phyloP scores from a whole-genome alignment of 2,888 invertebrate genomes.

The Seladonia tumulorum region DNA sequence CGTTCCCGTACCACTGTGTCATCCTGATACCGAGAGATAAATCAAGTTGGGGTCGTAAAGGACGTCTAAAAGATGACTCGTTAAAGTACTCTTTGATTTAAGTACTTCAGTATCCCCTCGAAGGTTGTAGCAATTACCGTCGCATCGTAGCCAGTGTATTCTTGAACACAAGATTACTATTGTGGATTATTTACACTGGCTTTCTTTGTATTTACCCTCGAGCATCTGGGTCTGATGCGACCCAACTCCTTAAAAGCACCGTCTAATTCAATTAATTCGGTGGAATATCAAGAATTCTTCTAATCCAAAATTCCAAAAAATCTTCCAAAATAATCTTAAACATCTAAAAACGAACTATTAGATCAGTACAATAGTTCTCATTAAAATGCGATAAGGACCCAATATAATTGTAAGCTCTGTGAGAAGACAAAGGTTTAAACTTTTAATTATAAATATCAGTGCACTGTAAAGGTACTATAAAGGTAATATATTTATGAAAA shows the following conservation, averaged over 20 bases:
- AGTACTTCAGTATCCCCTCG: background rate
- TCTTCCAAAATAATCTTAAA: too few relatives aligned
- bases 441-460: too few relatives aligned
- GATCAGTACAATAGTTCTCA: too few relatives aligned
- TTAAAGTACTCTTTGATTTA: slow-evolving; percentile 6
- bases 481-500: too few relatives aligned
- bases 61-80: slow-evolving; percentile 5
- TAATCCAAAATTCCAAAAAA: too few relatives aligned
- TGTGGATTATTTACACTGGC: background rate
- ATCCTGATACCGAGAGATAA: background rate
- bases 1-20: background rate
- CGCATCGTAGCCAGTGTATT: background rate
- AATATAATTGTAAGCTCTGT: too few relatives aligned
- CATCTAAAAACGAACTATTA: too few relatives aligned
- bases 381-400: too few relatives aligned
- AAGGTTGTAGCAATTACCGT: background rate
- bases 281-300: too few relatives aligned
- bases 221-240: background rate
- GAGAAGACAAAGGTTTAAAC: too few relatives aligned
- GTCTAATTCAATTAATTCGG: too few relatives aligned
- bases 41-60: background rate
- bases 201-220: background rate
- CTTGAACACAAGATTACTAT: background rate
- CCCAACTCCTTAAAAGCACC: background rate
- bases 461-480: too few relatives aligned